Evolutionary conservation across 2,888 invertebrate species (phyloP), one percentile per base, ranked within the genome.

Genomic region (Eupeodes luniger): DNA sequence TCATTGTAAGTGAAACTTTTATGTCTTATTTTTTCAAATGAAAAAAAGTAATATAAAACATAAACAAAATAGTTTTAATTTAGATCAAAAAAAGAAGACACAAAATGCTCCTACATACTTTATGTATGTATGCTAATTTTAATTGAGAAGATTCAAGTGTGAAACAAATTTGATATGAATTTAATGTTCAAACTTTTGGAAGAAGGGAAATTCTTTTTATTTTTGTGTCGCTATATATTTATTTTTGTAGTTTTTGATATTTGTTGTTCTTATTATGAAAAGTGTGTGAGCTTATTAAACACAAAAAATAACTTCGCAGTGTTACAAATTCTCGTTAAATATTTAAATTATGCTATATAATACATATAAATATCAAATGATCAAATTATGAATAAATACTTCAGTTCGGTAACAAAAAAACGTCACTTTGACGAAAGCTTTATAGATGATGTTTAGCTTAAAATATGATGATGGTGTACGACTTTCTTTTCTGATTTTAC

Each of bases 61-160:
- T 34, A 57, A 57, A 57, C 27, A 34, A 2, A 67, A 47, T 66
- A 64, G 51, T 74, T 53, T 36, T 16, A 67, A 51, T 82, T 86
- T 57, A 67, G 9, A 59, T 67, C 75, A 75, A 85, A 79, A 85
- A 79, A 85, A n/a, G 40, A 44, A 64, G 11, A 11, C 40, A 61
- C n/a, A 9, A 66, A n/a, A 44, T 27, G 66, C 82, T 78, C 36
- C 36, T 6, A 36, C 36, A 19, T 19, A 19, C 19, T 1, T 19
- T 19, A 19, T 19, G 19, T 19, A 19, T 0, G 9, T 86, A 86
- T 86, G 86, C 36, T 82, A 86, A 86, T 86, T 62, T 14, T 36
- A 16, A n/a, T n/a, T n/a, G 10, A 53, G 6, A 5, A 14, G 14
- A 62, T 40, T 40, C 27, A 27, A 34, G 66, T 69, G 40, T 55